These are phyloP conservation scores for Heliocidaris erythrogramma DNA, from an alignment of 35 echinoderm and acorn worm genomes.

Conservation along the genomic window DNA sequence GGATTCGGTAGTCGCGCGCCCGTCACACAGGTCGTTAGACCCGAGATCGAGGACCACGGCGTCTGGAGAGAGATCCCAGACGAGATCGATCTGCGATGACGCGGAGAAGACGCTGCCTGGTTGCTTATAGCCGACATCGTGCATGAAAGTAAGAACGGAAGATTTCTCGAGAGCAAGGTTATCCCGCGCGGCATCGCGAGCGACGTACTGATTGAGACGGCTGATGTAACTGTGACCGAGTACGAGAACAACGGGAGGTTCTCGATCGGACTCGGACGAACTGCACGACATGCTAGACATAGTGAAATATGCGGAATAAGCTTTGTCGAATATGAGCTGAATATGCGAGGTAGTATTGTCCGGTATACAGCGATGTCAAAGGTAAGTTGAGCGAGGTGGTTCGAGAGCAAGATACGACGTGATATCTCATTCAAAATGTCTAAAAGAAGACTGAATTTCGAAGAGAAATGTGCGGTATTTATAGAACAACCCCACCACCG, in stretches of 20 bases:
- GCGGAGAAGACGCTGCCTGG: slow-evolving; percentile 18
- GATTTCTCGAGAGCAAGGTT: slow-evolving; percentile 3
- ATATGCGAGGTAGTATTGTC: too few relatives aligned
- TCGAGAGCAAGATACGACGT: too few relatives aligned
- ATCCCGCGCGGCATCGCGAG: not conserved
- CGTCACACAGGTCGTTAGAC: slow-evolving; percentile 12
- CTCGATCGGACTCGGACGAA: not conserved
- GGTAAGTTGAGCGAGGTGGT: too few relatives aligned
- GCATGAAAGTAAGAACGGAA: not conserved
- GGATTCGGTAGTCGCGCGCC: slow-evolving; percentile 21
- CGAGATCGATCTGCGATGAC: slow-evolving; percentile 30
- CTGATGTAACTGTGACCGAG: slow-evolving; percentile 37
- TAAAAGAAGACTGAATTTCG: too few relatives aligned
- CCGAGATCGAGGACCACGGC: slow-evolving; percentile 34
- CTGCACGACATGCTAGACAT: not conserved
- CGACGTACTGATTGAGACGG: not conserved
- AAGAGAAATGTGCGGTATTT: too few relatives aligned
- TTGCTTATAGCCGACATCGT: not conserved
- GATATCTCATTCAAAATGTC: too few relatives aligned
- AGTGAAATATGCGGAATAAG: too few relatives aligned
- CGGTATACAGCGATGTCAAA: too few relatives aligned
- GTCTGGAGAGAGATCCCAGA: slow-evolving; percentile 8
- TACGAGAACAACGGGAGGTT: not conserved
- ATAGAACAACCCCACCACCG: too few relatives aligned
- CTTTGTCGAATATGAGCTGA: too few relatives aligned